phyloP scores from a whole-genome alignment of 2,113 vertebrate species.

The Corvus moneduloides region DNA sequence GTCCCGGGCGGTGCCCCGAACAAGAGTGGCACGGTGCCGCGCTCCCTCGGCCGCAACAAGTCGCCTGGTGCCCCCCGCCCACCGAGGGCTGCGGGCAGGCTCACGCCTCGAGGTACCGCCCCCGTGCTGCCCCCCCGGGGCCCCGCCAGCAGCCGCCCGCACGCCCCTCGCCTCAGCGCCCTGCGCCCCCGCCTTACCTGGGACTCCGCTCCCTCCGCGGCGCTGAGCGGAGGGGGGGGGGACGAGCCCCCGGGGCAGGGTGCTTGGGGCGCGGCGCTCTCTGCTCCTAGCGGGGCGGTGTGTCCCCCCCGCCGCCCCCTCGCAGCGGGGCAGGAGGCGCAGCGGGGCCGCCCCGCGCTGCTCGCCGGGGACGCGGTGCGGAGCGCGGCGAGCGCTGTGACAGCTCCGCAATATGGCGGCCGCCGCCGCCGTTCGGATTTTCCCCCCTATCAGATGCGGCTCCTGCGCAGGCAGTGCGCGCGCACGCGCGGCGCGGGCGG shows the following conservation, averaged over 20 bases:
- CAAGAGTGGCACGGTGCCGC: not conserved
- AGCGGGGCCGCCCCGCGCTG: not conserved
- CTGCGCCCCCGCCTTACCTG: slow-evolving; percentile 14
- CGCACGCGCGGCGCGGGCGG: not conserved
- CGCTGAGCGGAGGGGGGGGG: not conserved
- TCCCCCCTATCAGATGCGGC: not conserved
- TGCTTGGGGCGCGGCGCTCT: not conserved
- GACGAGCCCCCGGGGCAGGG: not conserved
- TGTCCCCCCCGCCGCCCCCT: not conserved
- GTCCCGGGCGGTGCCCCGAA: not conserved
- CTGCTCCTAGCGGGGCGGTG: not conserved
- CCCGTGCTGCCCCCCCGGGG: not conserved
- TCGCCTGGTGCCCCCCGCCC: not conserved
- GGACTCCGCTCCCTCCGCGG: not conserved
- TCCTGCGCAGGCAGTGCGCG: not conserved
- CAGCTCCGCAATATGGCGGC: slow-evolving; percentile 77
- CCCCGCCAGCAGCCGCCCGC: not conserved
- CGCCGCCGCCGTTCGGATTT: not conserved
- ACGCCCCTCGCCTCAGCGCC: not conserved
- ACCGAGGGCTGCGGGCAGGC: not conserved
- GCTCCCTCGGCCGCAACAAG: not conserved
- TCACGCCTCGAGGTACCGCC: not conserved
- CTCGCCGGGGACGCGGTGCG: not conserved
- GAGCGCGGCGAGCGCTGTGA: slow-evolving; percentile 33
- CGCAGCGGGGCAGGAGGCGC: not conserved